Conservation (phyloP, 2,113 vertebrate genomes). For the Leucopternis melanops region DNA sequence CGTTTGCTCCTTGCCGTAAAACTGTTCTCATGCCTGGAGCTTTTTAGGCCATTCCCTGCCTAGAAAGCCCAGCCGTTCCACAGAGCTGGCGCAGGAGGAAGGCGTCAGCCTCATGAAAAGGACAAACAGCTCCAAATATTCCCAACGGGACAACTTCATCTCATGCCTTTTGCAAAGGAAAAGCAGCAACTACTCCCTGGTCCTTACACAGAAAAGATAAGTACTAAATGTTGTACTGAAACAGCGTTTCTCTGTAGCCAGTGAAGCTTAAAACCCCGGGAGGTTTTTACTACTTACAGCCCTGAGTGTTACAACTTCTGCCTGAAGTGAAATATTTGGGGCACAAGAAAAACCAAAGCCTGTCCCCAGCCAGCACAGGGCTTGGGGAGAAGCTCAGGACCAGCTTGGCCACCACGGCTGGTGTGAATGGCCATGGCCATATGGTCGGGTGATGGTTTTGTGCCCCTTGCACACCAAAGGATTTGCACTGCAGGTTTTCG, state of each 20-base stretch:
- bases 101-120: not conserved
- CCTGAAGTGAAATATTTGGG: not conserved
- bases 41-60: not conserved
- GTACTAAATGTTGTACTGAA: not conserved
- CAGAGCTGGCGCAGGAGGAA: not conserved
- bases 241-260: not conserved
- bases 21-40: not conserved
- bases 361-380: not conserved
- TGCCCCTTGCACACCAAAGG: not conserved
- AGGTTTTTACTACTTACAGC: not conserved
- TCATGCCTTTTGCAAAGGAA: not conserved
- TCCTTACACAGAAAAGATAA: not conserved
- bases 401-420: not conserved
- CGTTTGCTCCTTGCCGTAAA: not conserved
- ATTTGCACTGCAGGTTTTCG: not conserved
- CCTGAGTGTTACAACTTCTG: not conserved
- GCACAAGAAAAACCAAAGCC: not conserved
- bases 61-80: not conserved
- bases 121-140: not conserved
- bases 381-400: not conserved
- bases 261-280: fast-evolving
- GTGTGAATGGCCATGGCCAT: fast-evolving
- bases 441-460: fast-evolving
- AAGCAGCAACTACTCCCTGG: not conserved
- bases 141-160: not conserved